These are phyloP conservation scores for Fragum fragum DNA, from an alignment of 2,888 invertebrate genomes.

Conservation along the genomic window DNA sequence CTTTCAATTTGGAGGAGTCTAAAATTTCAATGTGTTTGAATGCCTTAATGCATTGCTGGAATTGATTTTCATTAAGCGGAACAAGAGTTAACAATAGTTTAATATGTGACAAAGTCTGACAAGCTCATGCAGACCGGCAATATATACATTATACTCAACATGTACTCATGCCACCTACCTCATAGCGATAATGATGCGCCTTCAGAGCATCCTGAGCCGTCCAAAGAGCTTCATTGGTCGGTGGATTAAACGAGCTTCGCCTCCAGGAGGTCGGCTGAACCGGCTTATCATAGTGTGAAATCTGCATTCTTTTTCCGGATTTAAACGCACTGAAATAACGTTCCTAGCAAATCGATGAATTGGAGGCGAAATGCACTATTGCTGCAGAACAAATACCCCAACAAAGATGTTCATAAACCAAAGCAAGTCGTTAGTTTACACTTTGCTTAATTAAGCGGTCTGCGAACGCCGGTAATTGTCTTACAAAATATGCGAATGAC, in stretches of 20 bases:
- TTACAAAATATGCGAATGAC: not conserved
- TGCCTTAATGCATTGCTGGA: too few species aligned
- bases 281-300: constrained; percentile 3
- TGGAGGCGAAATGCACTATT: not conserved
- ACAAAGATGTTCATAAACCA: not conserved
- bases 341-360: not conserved
- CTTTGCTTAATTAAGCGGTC: not conserved
- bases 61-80: too few species aligned
- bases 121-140: too few species aligned
- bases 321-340: not conserved
- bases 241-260: constrained; percentile 25
- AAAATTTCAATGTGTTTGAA: too few species aligned
- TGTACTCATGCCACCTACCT: constrained; percentile 30
- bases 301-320: constrained; percentile 9
- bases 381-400: not conserved
- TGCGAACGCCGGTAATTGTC: not conserved
- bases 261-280: constrained; percentile 17
- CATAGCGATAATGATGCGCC: constrained; percentile 35
- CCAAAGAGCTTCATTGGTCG: constrained; percentile 29
- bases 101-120: too few species aligned
- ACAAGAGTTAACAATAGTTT: too few species aligned
- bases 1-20: too few species aligned
- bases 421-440: not conserved
- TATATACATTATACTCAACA: not conserved
- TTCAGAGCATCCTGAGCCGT: constrained; percentile 37